phyloP scores from a whole-genome alignment of 2,888 invertebrate genomes.

The Ptilodon capucinus region DNA sequence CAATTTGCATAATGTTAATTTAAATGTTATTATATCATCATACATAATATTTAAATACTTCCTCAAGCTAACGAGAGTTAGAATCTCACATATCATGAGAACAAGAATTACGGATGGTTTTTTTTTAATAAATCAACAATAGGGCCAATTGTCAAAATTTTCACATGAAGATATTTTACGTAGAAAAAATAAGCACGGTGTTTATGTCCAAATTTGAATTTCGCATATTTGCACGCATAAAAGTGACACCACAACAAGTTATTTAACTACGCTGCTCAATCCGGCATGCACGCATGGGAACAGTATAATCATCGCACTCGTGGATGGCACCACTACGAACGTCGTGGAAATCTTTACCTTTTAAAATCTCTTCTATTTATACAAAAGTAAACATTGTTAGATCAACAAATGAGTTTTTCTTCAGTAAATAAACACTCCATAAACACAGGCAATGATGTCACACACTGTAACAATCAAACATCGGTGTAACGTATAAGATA shows the following conservation, averaged over 20 bases:
- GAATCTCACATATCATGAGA: not conserved
- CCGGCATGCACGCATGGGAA: not conserved
- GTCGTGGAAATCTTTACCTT: not conserved
- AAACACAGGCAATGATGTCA: slow-evolving; percentile 4
- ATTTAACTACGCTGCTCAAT: not conserved
- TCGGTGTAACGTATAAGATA: not conserved
- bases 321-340: not conserved
- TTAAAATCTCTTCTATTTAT: not conserved
- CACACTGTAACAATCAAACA: not conserved
- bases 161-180: not conserved
- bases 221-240: not conserved
- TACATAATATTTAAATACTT: not conserved
- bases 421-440: slow-evolving; percentile 4
- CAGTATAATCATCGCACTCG: not conserved
- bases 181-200: not conserved
- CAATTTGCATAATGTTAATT: no score
- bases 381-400: not conserved
- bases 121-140: not conserved
- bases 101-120: no score
- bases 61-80: not conserved
- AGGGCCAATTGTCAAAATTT: not conserved
- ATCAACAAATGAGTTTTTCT: not conserved
- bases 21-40: no score
- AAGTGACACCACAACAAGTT: not conserved
- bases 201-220: not conserved